Evolutionary conservation across 1,140 invertebrate species (phyloP).

Genomic region (Macrostomum lignano): DNA sequence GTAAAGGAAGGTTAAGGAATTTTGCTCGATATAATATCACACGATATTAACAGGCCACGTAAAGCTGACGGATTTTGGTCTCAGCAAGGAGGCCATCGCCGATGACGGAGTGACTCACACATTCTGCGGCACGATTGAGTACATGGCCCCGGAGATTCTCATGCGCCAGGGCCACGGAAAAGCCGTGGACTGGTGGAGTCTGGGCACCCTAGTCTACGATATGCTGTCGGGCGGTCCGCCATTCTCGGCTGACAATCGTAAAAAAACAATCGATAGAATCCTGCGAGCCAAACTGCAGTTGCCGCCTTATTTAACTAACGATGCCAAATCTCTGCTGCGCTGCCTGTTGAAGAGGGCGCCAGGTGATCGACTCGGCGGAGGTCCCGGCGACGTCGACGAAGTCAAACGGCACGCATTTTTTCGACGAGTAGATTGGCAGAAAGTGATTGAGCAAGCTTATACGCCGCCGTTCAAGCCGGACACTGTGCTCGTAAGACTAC

Average conservation of each 20-base stretch:
- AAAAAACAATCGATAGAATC: not conserved
- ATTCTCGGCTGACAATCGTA: not conserved
- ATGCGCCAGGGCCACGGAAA: not conserved
- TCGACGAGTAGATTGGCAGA: constrained; percentile 36
- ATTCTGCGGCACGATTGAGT: constrained; percentile 82
- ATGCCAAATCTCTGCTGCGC: not conserved
- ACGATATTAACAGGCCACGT: no score
- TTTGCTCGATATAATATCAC: no score
- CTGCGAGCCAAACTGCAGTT: not conserved
- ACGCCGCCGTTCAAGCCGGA: no score
- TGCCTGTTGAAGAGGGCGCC: constrained; percentile 1
- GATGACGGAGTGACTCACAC: constrained; percentile 68
- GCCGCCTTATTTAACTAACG: not conserved
- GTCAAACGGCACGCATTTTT: constrained; percentile 37
- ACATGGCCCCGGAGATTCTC: constrained; percentile 67
- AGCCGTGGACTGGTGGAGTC: constrained; percentile 3
- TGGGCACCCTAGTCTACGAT: not conserved
- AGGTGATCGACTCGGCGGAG: not conserved
- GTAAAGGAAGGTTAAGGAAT: no score
- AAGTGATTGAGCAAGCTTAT: no score
- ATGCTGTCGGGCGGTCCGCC: not conserved
- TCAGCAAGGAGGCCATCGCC: constrained; percentile 73
- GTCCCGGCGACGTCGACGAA: not conserved
- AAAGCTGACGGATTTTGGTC: constrained; percentile 75
- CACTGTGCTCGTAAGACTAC: no score